These are phyloP conservation scores for Amblyopsis hoosieri DNA, from an alignment of 2,797 vertebrate genomes.

Conservation along the genomic window DNA sequence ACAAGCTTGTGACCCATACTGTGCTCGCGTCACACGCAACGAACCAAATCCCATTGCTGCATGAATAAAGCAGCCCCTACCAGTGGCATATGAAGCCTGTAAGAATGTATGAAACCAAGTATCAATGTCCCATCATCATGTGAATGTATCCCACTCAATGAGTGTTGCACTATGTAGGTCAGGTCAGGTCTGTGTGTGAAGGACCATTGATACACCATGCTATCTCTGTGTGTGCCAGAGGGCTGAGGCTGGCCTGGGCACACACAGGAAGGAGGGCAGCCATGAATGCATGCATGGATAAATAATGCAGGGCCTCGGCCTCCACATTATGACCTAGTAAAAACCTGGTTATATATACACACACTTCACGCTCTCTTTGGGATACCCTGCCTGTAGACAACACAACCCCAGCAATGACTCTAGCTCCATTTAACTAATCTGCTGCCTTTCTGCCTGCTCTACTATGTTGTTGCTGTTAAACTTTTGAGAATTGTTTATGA, in stretches of 20 bases:
- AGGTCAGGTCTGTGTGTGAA: conserved; percentile 46
- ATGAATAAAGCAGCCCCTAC: too few relatives aligned
- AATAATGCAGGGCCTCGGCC: conserved; percentile 75
- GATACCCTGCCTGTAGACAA: conserved; percentile 42
- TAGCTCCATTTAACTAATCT: conserved; percentile 24
- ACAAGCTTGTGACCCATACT: background rate
- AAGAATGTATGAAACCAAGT: too few relatives aligned
- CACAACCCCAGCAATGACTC: conserved; percentile 48
- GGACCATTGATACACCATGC: conserved; percentile 31
- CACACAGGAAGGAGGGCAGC: conserved; percentile 60
- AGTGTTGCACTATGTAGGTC: conserved; percentile 34
- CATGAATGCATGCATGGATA: conserved; percentile 60
- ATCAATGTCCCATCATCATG: background rate
- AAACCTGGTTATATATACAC: conserved; percentile 67
- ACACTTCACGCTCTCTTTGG: conserved; percentile 34
- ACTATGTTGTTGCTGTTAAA: background rate
- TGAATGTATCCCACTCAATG: conserved; percentile 4
- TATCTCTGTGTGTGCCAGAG: conserved; percentile 57
- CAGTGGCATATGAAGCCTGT: too few relatives aligned
- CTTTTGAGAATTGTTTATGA: background rate
- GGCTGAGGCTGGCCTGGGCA: conserved; percentile 59
- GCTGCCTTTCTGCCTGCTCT: conserved; percentile 5
- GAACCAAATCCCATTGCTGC: too few relatives aligned
- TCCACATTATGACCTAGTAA: conserved; percentile 76
- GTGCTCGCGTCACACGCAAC: too few relatives aligned